Evolutionary conservation across 2,888 invertebrate species (phyloP).

Genomic region (Ophion ellenae): DNA sequence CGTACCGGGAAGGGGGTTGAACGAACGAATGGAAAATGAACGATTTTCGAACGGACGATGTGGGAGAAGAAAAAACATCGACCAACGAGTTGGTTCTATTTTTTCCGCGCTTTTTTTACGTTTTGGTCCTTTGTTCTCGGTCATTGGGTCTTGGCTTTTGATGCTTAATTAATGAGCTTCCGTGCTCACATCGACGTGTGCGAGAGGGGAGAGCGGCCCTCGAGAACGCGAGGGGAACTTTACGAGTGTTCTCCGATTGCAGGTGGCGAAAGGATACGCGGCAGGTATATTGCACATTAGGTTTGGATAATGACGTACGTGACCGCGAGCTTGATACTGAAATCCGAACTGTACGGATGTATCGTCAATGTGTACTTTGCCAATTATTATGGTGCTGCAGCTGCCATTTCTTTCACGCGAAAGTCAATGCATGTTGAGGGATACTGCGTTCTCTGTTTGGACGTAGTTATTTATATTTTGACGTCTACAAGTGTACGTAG

Average conservation of each 20-base stretch:
- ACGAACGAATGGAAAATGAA: not conserved
- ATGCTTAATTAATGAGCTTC: not conserved
- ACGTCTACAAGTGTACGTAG: no score
- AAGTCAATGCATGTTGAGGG: not conserved
- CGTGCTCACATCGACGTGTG: conserved; percentile 68
- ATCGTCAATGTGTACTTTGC: conserved; percentile 54
- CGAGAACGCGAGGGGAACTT: conserved; percentile 18
- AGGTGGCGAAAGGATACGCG: conserved; percentile 78
- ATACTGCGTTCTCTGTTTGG: no score
- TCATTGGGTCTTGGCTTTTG: not conserved
- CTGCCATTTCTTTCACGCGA: conserved; percentile 48
- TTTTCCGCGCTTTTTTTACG: not conserved
- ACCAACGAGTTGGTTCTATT: not conserved
- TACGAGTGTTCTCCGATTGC: conserved; percentile 76
- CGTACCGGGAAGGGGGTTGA: not conserved
- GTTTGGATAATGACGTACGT: conserved; percentile 80
- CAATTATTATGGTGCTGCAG: conserved; percentile 63
- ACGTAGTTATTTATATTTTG: no score
- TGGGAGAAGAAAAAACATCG: no score
- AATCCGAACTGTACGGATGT: conserved; percentile 28
- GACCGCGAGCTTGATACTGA: conserved; percentile 77
- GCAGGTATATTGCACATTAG: conserved; percentile 76
- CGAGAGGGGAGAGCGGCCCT: conserved; percentile 40
- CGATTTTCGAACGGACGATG: not conserved
- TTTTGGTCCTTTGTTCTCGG: not conserved